These are phyloP conservation scores for Eupithecia abbreviata DNA, from an alignment of 2,888 invertebrate species.

Conservation along the genomic window DNA sequence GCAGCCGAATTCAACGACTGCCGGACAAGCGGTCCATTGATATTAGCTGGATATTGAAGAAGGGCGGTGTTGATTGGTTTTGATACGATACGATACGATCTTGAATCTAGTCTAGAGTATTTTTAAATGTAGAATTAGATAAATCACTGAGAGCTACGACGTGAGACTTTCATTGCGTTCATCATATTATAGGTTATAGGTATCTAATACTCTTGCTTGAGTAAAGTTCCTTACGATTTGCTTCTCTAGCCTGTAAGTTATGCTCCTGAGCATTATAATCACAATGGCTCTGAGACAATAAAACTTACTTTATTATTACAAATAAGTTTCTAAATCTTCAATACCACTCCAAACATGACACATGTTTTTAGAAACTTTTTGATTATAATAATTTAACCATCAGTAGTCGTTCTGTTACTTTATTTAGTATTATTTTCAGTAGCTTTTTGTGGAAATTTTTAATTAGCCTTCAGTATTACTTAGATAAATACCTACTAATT, in stretches of 20 bases:
- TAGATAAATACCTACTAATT: too few species aligned
- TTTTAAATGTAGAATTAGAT: not conserved
- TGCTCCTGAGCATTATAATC: not conserved
- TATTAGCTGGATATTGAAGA: not conserved
- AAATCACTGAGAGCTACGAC: not conserved
- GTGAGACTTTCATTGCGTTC: not conserved
- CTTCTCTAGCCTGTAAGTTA: not conserved
- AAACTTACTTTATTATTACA: not conserved
- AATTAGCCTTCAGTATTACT: too few species aligned
- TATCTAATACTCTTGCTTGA: too few species aligned
- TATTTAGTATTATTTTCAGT: too few species aligned
- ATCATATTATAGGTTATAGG: too few species aligned
- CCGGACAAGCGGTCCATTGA: not conserved
- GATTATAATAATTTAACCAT: too few species aligned
- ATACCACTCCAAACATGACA: not conserved
- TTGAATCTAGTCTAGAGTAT: not conserved
- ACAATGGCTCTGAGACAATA: not conserved
- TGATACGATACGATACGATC: not conserved
- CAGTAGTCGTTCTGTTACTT: too few species aligned
- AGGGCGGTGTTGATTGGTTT: not conserved
- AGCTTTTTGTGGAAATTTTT: too few species aligned
- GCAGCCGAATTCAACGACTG: not conserved
- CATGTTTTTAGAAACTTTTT: too few species aligned
- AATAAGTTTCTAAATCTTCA: not conserved
- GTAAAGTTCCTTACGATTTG: not conserved